These are phyloP conservation scores for Laothoe populi DNA, from an alignment of 2,888 invertebrate species.

Conservation along the genomic window DNA sequence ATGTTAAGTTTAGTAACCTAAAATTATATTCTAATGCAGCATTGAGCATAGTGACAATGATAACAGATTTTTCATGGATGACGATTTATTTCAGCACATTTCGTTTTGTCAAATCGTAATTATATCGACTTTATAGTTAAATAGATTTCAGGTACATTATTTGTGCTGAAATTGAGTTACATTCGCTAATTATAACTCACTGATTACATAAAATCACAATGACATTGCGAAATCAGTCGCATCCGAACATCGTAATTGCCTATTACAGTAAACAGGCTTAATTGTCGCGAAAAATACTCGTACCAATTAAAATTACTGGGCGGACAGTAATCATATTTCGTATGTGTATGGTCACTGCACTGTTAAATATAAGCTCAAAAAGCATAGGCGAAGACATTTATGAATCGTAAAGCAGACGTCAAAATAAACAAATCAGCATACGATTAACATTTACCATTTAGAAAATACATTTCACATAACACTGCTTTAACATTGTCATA, in stretches of 20 bases:
- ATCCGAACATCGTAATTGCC: not conserved
- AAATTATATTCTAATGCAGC: no score
- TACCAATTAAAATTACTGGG: constrained; percentile 2
- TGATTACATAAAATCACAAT: not conserved
- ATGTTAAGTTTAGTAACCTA: not conserved
- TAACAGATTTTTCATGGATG: no score
- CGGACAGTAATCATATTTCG: not conserved
- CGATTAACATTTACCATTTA: constrained; percentile 30
- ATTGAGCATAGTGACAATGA: no score
- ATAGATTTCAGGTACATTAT: no score
- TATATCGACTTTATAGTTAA: no score
- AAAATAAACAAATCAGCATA: constrained; percentile 37
- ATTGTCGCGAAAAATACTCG: constrained; percentile 5
- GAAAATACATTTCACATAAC: constrained; percentile 16
- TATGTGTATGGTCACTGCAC: constrained; percentile 41
- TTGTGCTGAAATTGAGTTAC: no score
- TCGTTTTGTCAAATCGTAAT: no score
- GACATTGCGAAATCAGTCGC: not conserved
- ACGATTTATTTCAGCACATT: no score
- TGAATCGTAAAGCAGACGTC: constrained; percentile 48
- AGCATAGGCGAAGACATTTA: constrained; percentile 57
- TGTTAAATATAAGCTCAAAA: constrained; percentile 67
- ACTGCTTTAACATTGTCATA: constrained; percentile 7
- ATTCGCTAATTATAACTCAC: not conserved
- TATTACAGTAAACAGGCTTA: constrained; percentile 8